phyloP scores from a whole-genome alignment of 2,888 invertebrate genomes.

The Drosophila mimica region DNA sequence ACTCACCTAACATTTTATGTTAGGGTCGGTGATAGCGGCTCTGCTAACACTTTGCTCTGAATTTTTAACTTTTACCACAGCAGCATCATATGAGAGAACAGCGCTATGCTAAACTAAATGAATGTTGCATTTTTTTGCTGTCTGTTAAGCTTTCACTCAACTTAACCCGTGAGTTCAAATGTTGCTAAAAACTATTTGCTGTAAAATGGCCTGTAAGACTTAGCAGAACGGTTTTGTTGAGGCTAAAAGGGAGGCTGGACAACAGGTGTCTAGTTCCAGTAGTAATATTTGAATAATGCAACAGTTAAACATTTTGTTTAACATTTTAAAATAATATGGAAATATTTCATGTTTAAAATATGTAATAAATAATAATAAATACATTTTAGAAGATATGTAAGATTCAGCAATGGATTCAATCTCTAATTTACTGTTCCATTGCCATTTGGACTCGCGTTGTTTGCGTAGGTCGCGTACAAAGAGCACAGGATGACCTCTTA shows the following conservation, averaged over 20 bases:
- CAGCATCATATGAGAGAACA: not conserved
- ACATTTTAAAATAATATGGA: not conserved
- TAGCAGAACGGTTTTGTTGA: not conserved
- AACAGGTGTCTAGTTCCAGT: constrained; percentile 31
- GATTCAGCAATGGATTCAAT: not conserved
- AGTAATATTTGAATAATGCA: not conserved
- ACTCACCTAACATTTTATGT: not conserved
- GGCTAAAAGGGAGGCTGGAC: constrained; percentile 1
- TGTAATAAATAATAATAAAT: not conserved
- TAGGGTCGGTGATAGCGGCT: not conserved
- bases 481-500: constrained; percentile 33
- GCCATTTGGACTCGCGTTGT: constrained; percentile 25
- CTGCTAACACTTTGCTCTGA: not conserved
- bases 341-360: not conserved
- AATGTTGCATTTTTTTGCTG: not conserved
- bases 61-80: not conserved
- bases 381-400: not conserved
- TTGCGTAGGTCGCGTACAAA: constrained; percentile 59
- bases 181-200: not conserved
- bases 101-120: not conserved
- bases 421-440: constrained; percentile 22
- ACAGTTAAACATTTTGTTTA: too few relatives aligned
- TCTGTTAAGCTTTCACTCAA: not conserved
- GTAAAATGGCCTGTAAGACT: constrained; percentile 1
- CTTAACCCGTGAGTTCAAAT: not conserved